Evolutionary conservation across 1,140 invertebrate species (phyloP), one percentile per base, ranked within the genome.

Genomic region (Macrocentrus cingulum): DNA sequence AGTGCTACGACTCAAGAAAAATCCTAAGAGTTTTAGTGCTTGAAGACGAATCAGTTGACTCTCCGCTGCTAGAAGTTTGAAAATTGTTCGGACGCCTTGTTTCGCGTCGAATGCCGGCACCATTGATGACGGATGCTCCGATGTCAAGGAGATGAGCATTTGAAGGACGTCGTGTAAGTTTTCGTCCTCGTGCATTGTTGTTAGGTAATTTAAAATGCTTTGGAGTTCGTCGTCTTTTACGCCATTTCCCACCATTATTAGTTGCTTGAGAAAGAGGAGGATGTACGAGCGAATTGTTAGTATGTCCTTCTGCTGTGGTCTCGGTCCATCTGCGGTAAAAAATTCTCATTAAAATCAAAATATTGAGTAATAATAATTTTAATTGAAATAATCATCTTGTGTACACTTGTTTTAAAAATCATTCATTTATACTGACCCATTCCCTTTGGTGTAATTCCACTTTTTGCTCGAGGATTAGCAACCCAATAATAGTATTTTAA

Each of bases 401-500:
- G n/a, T n/a, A 6, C 4, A 0, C 5, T 11, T 15, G 8, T 15
- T 13, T 32, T 49, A 13, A 7, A 49, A 4, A 29, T 49, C 19
- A 18, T 13, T 49, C 11, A 13, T 9, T 49, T 48, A 36, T 36
- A 75, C 86, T 84, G 78, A 97, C 95, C 94, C 55, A 94, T 78
- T 71, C 94, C 95, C 79, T 98, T 98, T 2, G 95, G 94, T 32
- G 87, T 89, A 66, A 97, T 96, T 25, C 94, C 95, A 79, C 94
- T 98, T 75, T 96, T 95, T 32, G 92, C 86, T 63, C 91, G 84
- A 1, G 97, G 97, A 85, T 96, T 97, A 2, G 93, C 90, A 11
- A 99, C 92, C 96, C 97, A 99, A 76, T 99, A 99, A 80, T 98
- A 99, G 74, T 95, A 98, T 81, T 99, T 99, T 23, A 99, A 83